These are phyloP conservation scores for Xestia sexstrigata DNA, from an alignment of 2,888 invertebrate genomes.

Conservation along the genomic window DNA sequence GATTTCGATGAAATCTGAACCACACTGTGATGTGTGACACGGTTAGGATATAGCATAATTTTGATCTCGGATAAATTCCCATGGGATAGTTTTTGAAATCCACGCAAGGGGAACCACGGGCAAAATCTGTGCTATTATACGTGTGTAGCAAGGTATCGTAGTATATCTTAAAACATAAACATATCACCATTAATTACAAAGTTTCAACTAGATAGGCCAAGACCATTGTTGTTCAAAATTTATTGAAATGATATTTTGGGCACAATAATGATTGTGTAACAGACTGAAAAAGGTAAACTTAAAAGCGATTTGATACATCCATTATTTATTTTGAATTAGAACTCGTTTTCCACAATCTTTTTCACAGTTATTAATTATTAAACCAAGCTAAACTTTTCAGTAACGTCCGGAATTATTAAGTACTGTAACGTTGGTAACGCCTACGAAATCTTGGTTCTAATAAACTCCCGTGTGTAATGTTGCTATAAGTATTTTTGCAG, in stretches of 20 bases:
- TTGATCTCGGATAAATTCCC: too few species aligned
- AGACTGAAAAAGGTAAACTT: not conserved
- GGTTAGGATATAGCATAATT: not conserved
- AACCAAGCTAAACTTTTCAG: not conserved
- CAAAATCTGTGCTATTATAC: not conserved
- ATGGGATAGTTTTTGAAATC: not conserved
- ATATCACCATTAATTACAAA: not conserved
- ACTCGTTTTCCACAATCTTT: not conserved
- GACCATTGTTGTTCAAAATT: not conserved
- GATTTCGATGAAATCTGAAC: not conserved
- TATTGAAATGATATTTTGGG: not conserved
- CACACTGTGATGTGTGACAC: not conserved
- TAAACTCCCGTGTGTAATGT: slow-evolving; percentile 52
- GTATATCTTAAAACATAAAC: not conserved
- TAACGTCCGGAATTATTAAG: not conserved
- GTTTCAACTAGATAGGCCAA: not conserved
- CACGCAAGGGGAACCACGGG: not conserved
- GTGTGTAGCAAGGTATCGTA: not conserved
- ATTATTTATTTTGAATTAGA: not conserved
- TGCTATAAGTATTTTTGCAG: slow-evolving; percentile 71
- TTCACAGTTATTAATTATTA: slow-evolving; percentile 20
- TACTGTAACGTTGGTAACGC: slow-evolving; percentile 27
- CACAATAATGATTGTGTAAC: not conserved
- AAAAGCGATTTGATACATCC: not conserved
- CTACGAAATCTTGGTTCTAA: slow-evolving; percentile 44